Evolutionary conservation across 2,797 vertebrate species (phyloP).

Genomic region (Sebastes umbrosus): DNA sequence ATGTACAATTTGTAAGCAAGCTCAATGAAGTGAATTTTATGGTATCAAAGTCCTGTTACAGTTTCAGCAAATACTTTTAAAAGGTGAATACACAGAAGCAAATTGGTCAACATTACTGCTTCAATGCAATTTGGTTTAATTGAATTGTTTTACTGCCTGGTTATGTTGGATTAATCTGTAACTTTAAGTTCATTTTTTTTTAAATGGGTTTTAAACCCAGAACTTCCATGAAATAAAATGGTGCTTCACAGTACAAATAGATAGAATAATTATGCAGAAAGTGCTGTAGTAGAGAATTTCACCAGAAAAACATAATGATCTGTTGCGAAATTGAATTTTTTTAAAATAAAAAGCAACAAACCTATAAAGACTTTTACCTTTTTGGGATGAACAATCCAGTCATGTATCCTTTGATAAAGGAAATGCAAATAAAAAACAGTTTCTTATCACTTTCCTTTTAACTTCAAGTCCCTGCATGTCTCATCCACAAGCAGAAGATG

Average conservation of each 20-base stretch:
- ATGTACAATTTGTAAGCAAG: background rate
- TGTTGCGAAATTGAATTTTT: background rate
- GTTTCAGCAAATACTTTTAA: constrained; percentile 15
- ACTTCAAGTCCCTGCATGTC: background rate
- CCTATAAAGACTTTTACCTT: constrained; percentile 36
- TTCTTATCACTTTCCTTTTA: background rate
- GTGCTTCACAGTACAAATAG: background rate
- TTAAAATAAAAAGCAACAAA: background rate
- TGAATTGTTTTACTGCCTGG: background rate
- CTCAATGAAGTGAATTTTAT: constrained; percentile 14
- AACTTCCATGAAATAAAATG: background rate
- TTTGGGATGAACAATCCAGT: background rate
- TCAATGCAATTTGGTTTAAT: background rate
- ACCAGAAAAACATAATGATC: background rate
- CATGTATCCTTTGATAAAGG: background rate
- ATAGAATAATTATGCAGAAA: background rate
- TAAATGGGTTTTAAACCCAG: background rate
- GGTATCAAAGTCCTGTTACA: constrained; percentile 39
- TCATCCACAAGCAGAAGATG: background rate
- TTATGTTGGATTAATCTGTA: background rate
- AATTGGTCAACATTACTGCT: background rate
- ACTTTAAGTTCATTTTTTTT: background rate
- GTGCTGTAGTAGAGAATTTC: too few species aligned
- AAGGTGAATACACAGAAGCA: background rate
- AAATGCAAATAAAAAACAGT: background rate